phyloP scores from a whole-genome alignment of 2,113 vertebrate genomes.

The Heteronetta atricapilla region DNA sequence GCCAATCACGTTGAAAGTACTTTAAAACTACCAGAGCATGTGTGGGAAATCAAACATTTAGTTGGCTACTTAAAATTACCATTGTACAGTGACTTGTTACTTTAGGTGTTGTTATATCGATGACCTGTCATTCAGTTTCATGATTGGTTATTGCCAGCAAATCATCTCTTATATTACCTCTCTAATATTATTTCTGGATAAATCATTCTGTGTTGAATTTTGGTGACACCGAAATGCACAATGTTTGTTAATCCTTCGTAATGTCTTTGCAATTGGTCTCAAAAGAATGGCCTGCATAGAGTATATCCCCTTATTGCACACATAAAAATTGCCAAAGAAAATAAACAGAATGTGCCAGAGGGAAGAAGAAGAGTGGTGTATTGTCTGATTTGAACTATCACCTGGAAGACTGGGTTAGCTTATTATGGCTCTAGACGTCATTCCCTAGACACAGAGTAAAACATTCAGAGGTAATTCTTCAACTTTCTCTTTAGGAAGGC shows the following conservation, averaged over 20 bases:
- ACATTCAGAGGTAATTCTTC: background rate
- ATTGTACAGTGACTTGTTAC: background rate
- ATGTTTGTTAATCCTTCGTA: background rate
- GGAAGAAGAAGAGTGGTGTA: background rate
- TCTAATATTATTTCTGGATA: background rate
- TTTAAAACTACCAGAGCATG: background rate
- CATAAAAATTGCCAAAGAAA: background rate
- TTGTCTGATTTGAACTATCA: background rate
- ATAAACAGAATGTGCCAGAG: background rate
- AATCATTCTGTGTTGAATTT: background rate
- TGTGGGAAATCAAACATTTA: background rate
- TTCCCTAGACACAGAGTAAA: background rate
- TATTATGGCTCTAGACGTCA: background rate
- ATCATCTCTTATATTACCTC: background rate
- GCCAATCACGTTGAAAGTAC: background rate
- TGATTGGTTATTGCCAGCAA: background rate
- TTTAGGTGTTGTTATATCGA: background rate
- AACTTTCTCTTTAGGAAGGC: background rate
- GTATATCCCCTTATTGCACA: background rate
- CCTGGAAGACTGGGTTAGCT: background rate
- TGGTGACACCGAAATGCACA: background rate
- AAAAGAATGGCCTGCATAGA: background rate
- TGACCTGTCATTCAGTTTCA: background rate
- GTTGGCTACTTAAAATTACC: background rate
- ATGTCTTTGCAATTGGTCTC: background rate